Conservation (phyloP, 2,888 invertebrate genomes). For the Polydrusus tereticollis region DNA sequence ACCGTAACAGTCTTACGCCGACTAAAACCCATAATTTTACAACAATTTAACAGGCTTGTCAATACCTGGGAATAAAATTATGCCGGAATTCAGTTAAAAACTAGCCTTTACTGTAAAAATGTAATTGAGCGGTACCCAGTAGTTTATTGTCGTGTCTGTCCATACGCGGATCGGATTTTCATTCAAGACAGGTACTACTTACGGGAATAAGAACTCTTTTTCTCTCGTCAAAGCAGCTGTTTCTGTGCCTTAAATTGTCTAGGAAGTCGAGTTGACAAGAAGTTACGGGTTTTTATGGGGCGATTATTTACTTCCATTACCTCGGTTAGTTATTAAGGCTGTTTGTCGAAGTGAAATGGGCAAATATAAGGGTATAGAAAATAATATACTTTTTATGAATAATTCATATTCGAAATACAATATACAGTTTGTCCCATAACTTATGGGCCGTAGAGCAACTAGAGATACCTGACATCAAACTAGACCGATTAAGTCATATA, state of each 20-base stretch:
- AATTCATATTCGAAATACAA: no score
- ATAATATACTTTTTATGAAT: no score
- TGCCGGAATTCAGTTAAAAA: slow-evolving; percentile 6
- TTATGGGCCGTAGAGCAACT: no score
- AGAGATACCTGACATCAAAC: no score
- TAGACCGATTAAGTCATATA: no score
- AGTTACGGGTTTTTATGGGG: not conserved
- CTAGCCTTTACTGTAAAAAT: slow-evolving; percentile 13
- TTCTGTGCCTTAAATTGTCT: not conserved
- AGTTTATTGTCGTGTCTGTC: slow-evolving; percentile 23
- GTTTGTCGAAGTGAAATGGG: not conserved
- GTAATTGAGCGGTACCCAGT: slow-evolving; percentile 28
- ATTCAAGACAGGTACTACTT: slow-evolving; percentile 14
- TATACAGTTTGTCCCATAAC: no score
- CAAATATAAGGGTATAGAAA: no score
- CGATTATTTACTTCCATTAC: not conserved
- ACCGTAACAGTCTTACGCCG: no score
- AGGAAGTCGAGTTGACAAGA: not conserved
- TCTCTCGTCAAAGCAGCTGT: not conserved
- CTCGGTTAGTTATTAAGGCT: no score
- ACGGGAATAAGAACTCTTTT: not conserved
- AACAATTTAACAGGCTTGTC: not conserved
- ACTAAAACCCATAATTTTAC: not conserved
- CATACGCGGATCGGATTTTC: slow-evolving; percentile 20
- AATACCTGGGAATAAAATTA: not conserved